Evolutionary conservation across 2,797 vertebrate genomes (phyloP).

Genomic region (Argentina silus): DNA sequence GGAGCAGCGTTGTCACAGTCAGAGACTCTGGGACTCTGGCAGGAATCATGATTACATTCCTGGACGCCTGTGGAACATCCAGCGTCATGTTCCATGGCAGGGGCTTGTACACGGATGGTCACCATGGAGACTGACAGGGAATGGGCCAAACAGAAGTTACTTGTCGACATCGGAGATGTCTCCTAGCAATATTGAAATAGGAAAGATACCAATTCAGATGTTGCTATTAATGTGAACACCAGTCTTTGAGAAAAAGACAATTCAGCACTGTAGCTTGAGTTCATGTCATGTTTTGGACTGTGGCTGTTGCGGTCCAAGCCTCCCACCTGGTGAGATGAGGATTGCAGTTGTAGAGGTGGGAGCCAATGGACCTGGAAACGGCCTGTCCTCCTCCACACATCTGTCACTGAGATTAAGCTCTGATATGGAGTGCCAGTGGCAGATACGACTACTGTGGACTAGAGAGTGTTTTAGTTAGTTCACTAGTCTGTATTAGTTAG

Average conservation of each 20-base stretch:
- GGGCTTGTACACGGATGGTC: conserved; percentile 35
- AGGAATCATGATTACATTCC: conserved; percentile 58
- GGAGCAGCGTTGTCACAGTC: conserved; percentile 49
- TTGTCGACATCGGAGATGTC: conserved; percentile 16
- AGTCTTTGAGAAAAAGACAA: background rate
- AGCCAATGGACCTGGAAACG: background rate
- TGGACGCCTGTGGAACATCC: conserved; percentile 60
- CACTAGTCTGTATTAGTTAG: too few species aligned
- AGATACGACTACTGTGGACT: background rate
- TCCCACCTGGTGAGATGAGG: background rate
- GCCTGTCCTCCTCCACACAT: background rate
- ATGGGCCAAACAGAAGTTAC: conserved; percentile 48
- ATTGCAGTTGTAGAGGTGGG: background rate
- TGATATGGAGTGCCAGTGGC: background rate
- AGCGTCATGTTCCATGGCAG: conserved; percentile 57
- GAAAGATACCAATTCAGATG: background rate
- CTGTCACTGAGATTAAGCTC: background rate
- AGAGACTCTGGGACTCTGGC: conserved; percentile 46
- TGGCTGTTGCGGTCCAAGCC: background rate
- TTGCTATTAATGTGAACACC: background rate
- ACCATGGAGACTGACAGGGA: conserved; percentile 55
- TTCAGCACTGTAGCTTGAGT: background rate
- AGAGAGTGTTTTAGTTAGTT: too few species aligned
- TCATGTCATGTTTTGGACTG: background rate
- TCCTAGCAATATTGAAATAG: background rate